Conservation (phyloP, 1,140 invertebrate genomes). For the Drosophila busckii region DNA sequence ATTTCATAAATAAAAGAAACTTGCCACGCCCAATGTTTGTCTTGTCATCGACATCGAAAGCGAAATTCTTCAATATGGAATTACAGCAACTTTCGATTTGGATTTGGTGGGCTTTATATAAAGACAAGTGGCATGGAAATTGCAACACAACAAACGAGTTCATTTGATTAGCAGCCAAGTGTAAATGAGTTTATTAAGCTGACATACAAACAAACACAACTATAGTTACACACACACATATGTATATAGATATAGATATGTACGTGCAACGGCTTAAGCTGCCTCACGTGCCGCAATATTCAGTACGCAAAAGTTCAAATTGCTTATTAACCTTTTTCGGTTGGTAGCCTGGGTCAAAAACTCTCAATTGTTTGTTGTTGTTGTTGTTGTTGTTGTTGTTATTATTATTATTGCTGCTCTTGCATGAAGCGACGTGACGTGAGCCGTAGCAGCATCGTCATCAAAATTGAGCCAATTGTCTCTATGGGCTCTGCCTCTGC, state of each 20-base stretch:
- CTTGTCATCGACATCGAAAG: too few relatives aligned
- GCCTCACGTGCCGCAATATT: conserved; percentile 41
- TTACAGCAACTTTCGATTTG: too few relatives aligned
- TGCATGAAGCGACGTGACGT: too few relatives aligned
- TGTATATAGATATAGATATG: not conserved
- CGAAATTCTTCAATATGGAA: too few relatives aligned
- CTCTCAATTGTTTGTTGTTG: conserved; percentile 10
- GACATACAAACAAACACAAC: conserved; percentile 5
- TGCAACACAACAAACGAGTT: conserved; percentile 52
- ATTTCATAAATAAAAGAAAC: too few relatives aligned
- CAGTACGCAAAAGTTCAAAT: conserved; percentile 12
- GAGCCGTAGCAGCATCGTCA: not conserved
- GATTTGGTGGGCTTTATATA: too few relatives aligned
- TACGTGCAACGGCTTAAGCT: not conserved
- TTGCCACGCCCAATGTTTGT: too few relatives aligned
- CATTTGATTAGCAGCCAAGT: conserved; percentile 68
- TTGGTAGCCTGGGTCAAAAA: conserved; percentile 21
- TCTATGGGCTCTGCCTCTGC: not conserved
- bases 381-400: too few relatives aligned
- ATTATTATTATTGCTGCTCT: too few relatives aligned
- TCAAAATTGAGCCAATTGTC: conserved; percentile 16
- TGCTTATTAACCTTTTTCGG: conserved; percentile 35
- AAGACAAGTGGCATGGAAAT: too few relatives aligned
- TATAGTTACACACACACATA: too few relatives aligned
- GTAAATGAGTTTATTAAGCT: conserved; percentile 67